These are phyloP conservation scores for Aquatica leii DNA, from an alignment of 2,888 invertebrate genomes.

Conservation along the genomic window DNA sequence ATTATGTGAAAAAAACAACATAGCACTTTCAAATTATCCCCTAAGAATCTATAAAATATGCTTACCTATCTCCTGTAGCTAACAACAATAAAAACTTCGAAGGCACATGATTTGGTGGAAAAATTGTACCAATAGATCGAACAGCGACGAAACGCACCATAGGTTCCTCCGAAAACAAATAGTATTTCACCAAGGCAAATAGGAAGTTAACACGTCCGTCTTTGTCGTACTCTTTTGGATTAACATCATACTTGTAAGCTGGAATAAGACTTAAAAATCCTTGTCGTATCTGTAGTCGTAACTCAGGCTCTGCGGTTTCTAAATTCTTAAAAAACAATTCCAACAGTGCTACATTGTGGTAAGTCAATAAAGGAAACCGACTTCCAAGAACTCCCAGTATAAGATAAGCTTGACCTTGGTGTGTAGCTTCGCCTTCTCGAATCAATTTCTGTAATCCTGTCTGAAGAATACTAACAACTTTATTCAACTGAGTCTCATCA, in stretches of 20 bases:
- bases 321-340: slow-evolving; percentile 64
- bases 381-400: slow-evolving; percentile 75
- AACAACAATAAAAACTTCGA: slow-evolving; percentile 83
- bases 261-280: slow-evolving; percentile 55
- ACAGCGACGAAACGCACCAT: slow-evolving; percentile 86
- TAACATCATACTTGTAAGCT: slow-evolving; percentile 55
- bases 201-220: slow-evolving; percentile 56
- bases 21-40: no score
- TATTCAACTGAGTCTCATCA: slow-evolving; percentile 67
- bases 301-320: slow-evolving; percentile 58
- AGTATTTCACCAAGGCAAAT: slow-evolving; percentile 72
- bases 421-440: slow-evolving; percentile 68
- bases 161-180: slow-evolving; percentile 79
- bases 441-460: slow-evolving; percentile 78
- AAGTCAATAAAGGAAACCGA: slow-evolving; percentile 69
- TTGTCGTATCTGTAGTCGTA: slow-evolving; percentile 57
- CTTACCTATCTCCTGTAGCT: slow-evolving; percentile 83
- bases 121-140: slow-evolving; percentile 82
- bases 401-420: slow-evolving; percentile 76
- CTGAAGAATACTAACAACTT: slow-evolving; percentile 76
- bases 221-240: slow-evolving; percentile 53
- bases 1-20: no score
- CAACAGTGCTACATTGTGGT: slow-evolving; percentile 70
- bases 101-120: slow-evolving; percentile 81
- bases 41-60: no score